A percentile compares a stretch with the other conserved stretches of the same genome.
Conservation (phyloP, 2,888 invertebrate genomes). For the Onchidella celtica region DNA sequence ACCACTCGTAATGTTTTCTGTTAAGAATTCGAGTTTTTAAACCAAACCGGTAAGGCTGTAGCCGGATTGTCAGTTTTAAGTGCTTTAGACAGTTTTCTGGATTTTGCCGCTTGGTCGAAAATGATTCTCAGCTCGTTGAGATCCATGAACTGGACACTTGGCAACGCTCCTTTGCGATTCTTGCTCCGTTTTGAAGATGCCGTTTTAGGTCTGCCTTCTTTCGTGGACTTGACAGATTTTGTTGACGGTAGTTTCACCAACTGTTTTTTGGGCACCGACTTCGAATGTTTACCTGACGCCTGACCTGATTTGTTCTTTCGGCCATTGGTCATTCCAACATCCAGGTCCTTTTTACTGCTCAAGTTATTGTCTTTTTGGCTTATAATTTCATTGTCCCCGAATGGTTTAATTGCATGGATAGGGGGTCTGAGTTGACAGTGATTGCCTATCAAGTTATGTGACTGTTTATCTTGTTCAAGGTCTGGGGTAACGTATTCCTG, state of each 20-base stretch:
- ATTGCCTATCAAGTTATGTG: no score
- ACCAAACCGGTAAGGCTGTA: no score
- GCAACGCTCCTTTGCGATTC: neutral
- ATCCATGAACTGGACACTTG: conserved; percentile 31
- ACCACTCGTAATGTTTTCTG: no score
- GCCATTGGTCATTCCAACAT: neutral
- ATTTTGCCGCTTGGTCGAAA: conserved; percentile 3
- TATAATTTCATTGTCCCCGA: no score
- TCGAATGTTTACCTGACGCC: neutral
- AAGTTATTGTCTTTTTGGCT: neutral
- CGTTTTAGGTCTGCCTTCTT: neutral
- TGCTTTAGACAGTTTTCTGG: no score
- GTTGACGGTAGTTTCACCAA: no score
- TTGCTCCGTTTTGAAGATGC: neutral
- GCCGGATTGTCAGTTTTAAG: no score
- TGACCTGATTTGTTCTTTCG: neutral
- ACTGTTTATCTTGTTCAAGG: no score
- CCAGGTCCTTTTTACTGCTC: neutral
- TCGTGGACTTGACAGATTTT: neutral
- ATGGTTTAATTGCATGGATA: neutral
- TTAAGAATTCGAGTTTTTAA: no score
- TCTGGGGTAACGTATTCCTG: no score
- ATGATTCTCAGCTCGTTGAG: conserved; percentile 18
- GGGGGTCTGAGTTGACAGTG: no score
- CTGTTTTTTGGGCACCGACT: neutral